Conservation (phyloP, 2,113 vertebrate species). For the Pithys albifrons region DNA sequence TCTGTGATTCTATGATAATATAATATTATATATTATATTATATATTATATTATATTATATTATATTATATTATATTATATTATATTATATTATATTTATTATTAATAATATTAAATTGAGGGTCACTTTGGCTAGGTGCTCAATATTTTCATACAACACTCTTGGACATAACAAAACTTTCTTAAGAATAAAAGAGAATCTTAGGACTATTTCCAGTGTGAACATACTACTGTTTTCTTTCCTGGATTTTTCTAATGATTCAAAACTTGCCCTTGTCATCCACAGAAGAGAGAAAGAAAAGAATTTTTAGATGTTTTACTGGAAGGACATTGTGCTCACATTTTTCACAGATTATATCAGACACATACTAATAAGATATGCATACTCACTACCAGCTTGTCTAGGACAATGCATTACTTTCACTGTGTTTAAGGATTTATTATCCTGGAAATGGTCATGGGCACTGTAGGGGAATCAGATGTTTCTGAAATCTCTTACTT, state of each 20-base stretch:
- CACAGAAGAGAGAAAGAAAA: not conserved
- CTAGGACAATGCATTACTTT: slow-evolving; percentile 58
- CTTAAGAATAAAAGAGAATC: not conserved
- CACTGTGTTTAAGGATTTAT: slow-evolving; percentile 41
- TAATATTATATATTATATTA: too few species aligned
- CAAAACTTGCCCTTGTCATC: not conserved
- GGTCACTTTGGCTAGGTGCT: not conserved
- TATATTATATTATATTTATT: not conserved
- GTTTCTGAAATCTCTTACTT: slow-evolving; percentile 13
- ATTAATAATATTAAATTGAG: not conserved
- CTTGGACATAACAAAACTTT: not conserved
- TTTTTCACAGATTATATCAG: slow-evolving; percentile 42
- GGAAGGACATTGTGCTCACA: not conserved
- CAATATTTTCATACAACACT: not conserved
- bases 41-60: not conserved
- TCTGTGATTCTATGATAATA: too few species aligned
- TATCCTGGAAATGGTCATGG: not conserved
- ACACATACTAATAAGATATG: slow-evolving; percentile 59
- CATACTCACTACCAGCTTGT: slow-evolving; percentile 43
- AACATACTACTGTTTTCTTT: not conserved
- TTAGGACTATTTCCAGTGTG: not conserved
- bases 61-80: not conserved
- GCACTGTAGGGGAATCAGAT: not conserved
- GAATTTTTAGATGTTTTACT: slow-evolving; percentile 22
- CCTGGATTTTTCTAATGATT: not conserved